Base-by-base conservation (phyloP, 1,140 invertebrate species). In the Drosophila insularis region DNA sequence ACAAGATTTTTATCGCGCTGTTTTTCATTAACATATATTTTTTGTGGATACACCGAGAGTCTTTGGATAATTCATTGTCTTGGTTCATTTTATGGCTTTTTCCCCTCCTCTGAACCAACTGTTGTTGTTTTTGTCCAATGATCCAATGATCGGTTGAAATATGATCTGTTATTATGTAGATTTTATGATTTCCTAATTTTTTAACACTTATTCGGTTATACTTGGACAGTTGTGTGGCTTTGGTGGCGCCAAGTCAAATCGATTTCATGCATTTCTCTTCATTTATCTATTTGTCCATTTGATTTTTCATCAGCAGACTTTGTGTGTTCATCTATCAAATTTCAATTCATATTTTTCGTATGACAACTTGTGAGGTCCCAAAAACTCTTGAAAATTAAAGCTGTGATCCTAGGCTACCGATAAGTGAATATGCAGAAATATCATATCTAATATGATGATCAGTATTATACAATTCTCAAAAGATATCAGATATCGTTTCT, bases 121-220 rank as follows among this genome's bases (percentile, higher is more conserved):
- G 84, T 74, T 86, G 79, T 27, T 27, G 27, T 27, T 27, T 6
- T 82, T 72, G 75, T 54, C 62, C 58, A 2, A 60, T 72, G 76
- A 74, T 8, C 63, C 35, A 27, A 27, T 27, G 27, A 27, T 61
- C 63, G 53, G 50, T 53, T 63, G 86, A 80, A 90, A 89, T 66
- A 55, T 77, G 86, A 89, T 86, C 86, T 79, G 86, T 81, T 86
- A 86, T 89, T 89, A 89, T 89, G 86, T 89, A 80, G 85, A 89
- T 89, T 81, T 89, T 72, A 90, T 84, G 78, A 89, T 90, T 79
- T 75, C 69, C 78, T 89, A 90, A 90, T 89, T 69, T 84, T 75
- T 84, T 81, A 81, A 89, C 78, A 89, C 86, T 80, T 90, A 63
- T 82, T 64, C 71, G 56, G 35, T 50, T 67, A 58, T 70, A 63